Evolutionary conservation across 1,140 invertebrate genomes (phyloP).

Genomic region (Drosophila fuyamai): DNA sequence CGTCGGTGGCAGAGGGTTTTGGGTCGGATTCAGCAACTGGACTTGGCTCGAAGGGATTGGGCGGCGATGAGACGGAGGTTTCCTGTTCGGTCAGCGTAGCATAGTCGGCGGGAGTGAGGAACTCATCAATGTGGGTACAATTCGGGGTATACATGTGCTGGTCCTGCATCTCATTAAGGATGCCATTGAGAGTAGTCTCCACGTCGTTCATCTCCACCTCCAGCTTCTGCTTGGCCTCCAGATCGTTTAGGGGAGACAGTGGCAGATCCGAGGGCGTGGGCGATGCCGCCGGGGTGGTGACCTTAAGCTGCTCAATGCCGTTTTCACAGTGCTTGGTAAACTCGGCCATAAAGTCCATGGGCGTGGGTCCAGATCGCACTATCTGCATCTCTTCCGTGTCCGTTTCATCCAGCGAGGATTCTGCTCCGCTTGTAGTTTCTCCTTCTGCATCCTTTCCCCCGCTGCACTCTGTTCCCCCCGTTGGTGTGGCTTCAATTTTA

Average conservation of each 20-base stretch:
- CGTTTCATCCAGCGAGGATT: neutral
- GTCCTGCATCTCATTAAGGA: slow-evolving; percentile 80
- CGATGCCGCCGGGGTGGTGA: slow-evolving; percentile 15
- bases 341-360: slow-evolving; percentile 72
- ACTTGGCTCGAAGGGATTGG: slow-evolving; percentile 24
- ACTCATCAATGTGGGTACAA: slow-evolving; percentile 66
- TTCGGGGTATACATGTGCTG: slow-evolving; percentile 78
- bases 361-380: slow-evolving; percentile 21
- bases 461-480: slow-evolving; percentile 4
- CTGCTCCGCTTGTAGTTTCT: no score
- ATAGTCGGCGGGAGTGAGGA: slow-evolving; percentile 74
- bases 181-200: slow-evolving; percentile 78
- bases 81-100: slow-evolving; percentile 58
- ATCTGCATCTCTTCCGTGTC: slow-evolving; percentile 5
- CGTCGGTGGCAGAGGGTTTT: neutral
- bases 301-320: slow-evolving; percentile 32
- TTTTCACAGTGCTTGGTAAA: slow-evolving; percentile 68
- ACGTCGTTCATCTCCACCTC: slow-evolving; percentile 78
- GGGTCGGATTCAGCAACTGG: neutral
- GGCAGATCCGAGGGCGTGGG: slow-evolving; percentile 15
- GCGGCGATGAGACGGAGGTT: slow-evolving; percentile 3
- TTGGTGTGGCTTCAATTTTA: slow-evolving; percentile 64
- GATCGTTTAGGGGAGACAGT: slow-evolving; percentile 35
- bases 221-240: slow-evolving; percentile 59
- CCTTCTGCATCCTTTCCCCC: no score